Conservation (phyloP, 1,140 invertebrate genomes). For the Cataglyphis hispanica region DNA sequence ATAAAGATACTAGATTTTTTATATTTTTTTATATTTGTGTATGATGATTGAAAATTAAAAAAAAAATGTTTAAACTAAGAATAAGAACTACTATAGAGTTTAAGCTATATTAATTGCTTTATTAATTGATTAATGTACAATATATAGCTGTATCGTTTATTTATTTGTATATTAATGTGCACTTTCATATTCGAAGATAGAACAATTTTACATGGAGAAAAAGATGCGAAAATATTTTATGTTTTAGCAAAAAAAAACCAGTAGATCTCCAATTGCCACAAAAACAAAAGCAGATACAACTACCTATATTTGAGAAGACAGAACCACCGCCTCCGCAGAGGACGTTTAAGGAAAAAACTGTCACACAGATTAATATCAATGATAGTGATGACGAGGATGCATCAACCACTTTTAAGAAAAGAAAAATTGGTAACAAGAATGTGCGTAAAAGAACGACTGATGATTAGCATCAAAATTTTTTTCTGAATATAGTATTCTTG, state of each 20-base stretch:
- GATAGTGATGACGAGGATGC: conserved; percentile 84
- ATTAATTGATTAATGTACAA: background rate
- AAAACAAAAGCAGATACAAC: conserved; percentile 78
- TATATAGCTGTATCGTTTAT: background rate
- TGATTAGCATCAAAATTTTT: conserved; percentile 81
- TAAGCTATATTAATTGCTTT: conserved; percentile 11
- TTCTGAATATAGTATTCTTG: background rate
- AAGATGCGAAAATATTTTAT: conserved; percentile 56
- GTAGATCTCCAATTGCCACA: conserved; percentile 88
- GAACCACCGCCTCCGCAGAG: conserved; percentile 84
- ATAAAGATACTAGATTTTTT: background rate
- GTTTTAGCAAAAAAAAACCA: conserved; percentile 82
- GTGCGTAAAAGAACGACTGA: conserved; percentile 88
- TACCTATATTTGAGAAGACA: conserved; percentile 76
- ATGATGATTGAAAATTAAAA: background rate
- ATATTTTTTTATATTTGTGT: background rate
- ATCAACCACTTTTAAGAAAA: conserved; percentile 88
- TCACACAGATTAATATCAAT: conserved; percentile 84
- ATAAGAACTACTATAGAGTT: background rate
- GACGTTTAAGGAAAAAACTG: conserved; percentile 89
- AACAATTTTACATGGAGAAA: background rate
- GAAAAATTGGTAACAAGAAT: conserved; percentile 89
- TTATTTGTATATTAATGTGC: background rate
- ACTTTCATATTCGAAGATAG: background rate
- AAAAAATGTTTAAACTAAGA: background rate